phyloP scores from a whole-genome alignment of 2,888 invertebrate genomes.

The Alloplasta piceator region DNA sequence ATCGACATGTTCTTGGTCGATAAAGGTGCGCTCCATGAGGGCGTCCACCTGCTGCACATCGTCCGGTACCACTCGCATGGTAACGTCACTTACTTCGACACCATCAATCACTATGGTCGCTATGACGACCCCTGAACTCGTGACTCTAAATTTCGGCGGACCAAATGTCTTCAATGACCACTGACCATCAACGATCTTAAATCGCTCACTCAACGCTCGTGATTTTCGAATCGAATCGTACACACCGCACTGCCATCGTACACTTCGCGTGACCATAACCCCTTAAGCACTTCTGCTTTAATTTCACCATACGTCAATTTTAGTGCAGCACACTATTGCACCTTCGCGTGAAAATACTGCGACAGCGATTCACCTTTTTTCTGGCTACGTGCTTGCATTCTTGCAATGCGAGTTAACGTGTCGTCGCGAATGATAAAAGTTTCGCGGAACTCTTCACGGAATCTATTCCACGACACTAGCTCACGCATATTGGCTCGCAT shows the following conservation, averaged over 20 bases:
- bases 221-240: conserved; percentile 35
- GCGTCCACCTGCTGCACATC: conserved; percentile 7
- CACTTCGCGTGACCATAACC: conserved; percentile 25
- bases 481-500: neutral
- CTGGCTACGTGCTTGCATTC: conserved; percentile 20
- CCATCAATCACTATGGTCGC: neutral
- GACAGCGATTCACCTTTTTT: neutral
- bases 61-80: neutral
- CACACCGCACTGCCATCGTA: conserved; percentile 52
- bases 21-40: conserved; percentile 34
- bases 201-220: neutral
- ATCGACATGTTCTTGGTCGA: neutral
- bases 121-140: neutral
- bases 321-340: neutral
- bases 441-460: conserved; percentile 15
- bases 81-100: neutral
- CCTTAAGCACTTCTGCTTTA: conserved; percentile 1
- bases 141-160: neutral
- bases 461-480: conserved; percentile 16
- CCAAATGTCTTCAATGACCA: conserved; percentile 27
- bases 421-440: conserved; percentile 25
- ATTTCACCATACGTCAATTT: neutral
- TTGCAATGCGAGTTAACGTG: neutral
- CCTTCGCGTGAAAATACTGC: conserved; percentile 24
- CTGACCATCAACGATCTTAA: neutral